These are phyloP conservation scores for Drosophila greeni DNA, from an alignment of 2,888 invertebrate genomes.

Conservation along the genomic window DNA sequence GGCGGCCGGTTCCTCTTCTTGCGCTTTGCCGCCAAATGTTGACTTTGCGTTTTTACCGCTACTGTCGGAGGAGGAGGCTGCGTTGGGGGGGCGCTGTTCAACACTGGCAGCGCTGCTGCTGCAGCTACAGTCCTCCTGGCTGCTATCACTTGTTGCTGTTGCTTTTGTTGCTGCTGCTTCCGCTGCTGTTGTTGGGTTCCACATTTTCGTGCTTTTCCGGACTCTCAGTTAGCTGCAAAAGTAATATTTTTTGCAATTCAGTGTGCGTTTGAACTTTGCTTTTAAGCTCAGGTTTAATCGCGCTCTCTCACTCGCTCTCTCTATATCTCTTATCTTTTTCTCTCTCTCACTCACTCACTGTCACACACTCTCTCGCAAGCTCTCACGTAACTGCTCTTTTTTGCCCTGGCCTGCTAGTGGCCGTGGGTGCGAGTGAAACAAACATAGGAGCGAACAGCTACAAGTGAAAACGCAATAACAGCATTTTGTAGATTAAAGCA, in stretches of 20 bases:
- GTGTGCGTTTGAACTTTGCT: slow-evolving; percentile 64
- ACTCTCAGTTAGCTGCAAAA: slow-evolving; percentile 55
- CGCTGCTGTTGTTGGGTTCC: slow-evolving; percentile 66
- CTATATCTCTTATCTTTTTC: slow-evolving; percentile 4
- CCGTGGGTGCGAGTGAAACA: slow-evolving; percentile 56
- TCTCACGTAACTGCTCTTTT: slow-evolving; percentile 64
- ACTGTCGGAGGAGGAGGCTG: slow-evolving; percentile 40
- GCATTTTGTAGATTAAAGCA: slow-evolving; percentile 50
- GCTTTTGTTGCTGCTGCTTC: slow-evolving; percentile 53
- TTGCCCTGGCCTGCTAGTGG: not conserved
- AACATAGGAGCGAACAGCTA: slow-evolving; percentile 32
- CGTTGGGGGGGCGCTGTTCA: slow-evolving; percentile 54
- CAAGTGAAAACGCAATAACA: slow-evolving; percentile 68
- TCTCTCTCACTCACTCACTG: slow-evolving; percentile 31
- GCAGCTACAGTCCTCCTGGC: slow-evolving; percentile 62
- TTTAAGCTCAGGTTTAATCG: slow-evolving; percentile 51
- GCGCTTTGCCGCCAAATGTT: slow-evolving; percentile 58
- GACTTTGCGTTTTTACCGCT: slow-evolving; percentile 54
- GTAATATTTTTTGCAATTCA: slow-evolving; percentile 44
- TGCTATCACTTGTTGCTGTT: slow-evolving; percentile 73
- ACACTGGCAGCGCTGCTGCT: slow-evolving; percentile 60
- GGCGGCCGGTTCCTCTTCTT: slow-evolving; percentile 37
- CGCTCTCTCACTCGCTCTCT: slow-evolving; percentile 18
- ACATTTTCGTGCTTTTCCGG: slow-evolving; percentile 72
- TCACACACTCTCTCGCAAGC: slow-evolving; percentile 28